A percentile compares a stretch with the other conserved stretches of the same genome.
phyloP scores from a whole-genome alignment of 2,888 invertebrate genomes.

The Lycocerus yunnanus region DNA sequence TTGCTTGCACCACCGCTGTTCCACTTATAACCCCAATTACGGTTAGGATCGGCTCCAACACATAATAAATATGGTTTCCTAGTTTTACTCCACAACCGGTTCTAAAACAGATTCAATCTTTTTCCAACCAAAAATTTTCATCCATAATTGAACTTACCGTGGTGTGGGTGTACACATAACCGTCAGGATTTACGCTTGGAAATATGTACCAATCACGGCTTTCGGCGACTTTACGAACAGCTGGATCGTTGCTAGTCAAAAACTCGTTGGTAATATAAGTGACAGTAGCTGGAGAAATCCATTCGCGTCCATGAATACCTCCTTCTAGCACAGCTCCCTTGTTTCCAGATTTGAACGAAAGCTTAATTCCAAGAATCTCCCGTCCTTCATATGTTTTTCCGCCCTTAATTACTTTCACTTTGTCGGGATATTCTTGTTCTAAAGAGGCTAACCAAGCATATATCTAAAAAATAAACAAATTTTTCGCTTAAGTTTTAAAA shows the following conservation, averaged over 20 bases:
- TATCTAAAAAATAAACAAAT: background rate
- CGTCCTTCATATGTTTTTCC: constrained; percentile 66
- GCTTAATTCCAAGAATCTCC: constrained; percentile 61
- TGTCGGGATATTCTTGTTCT: constrained; percentile 55
- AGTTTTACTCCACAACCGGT: constrained; percentile 75
- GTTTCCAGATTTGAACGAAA: constrained; percentile 54
- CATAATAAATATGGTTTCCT: constrained; percentile 58
- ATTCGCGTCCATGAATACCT: constrained; percentile 57
- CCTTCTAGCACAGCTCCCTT: constrained; percentile 68
- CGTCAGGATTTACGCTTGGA: constrained; percentile 75
- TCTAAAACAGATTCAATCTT: constrained; percentile 49
- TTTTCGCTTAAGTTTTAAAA: background rate
- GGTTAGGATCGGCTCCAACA: constrained; percentile 73
- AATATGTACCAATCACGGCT: constrained; percentile 76
- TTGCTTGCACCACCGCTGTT: constrained; percentile 61
- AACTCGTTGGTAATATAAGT: constrained; percentile 68
- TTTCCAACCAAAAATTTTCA: background rate
- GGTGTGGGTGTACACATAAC: constrained; percentile 69
- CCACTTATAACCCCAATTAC: constrained; percentile 76
- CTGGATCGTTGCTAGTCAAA: constrained; percentile 63
- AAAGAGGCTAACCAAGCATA: constrained; percentile 60
- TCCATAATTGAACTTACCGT: background rate
- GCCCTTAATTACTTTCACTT: constrained; percentile 55
- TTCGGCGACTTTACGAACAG: constrained; percentile 63
- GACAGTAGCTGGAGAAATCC: constrained; percentile 48